Conservation (phyloP, 1,140 invertebrate genomes). For the Drosophila kanapiae region DNA sequence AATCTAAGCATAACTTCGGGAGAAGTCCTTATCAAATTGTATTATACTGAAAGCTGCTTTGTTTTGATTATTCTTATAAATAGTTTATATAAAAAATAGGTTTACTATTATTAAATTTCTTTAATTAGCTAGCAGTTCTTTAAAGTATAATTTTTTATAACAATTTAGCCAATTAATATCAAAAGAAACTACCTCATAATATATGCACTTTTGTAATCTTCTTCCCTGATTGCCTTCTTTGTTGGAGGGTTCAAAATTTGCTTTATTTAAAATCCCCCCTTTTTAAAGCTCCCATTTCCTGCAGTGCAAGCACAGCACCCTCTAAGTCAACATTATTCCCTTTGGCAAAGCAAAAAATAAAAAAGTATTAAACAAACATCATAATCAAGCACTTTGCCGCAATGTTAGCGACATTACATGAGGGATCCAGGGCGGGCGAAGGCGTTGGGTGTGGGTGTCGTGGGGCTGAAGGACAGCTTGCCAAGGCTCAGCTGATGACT, state of each 20-base stretch:
- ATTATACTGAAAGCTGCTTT: too few relatives aligned
- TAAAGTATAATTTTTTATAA: not conserved
- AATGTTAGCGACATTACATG: conserved; percentile 49
- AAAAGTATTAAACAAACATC: conserved; percentile 72
- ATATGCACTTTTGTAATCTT: not conserved
- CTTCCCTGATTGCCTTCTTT: not conserved
- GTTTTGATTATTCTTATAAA: not conserved
- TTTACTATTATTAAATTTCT: too few relatives aligned
- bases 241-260: not conserved
- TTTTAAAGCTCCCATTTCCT: conserved; percentile 22
- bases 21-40: too few relatives aligned
- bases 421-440: conserved; percentile 3
- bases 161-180: not conserved
- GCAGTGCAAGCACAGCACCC: conserved; percentile 37
- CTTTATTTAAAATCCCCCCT: not conserved
- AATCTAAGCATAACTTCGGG: too few relatives aligned
- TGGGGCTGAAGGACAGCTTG: conserved; percentile 20
- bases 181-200: not conserved
- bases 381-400: conserved; percentile 76
- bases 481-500: conserved; percentile 67
- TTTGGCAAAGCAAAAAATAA: conserved; percentile 33
- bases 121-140: not conserved
- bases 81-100: too few relatives aligned
- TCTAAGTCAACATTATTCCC: conserved; percentile 41
- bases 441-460: not conserved